Evolutionary conservation across 2,113 vertebrate genomes (phyloP), one percentile per base, ranked within the genome.

Genomic region (Strigops habroptila): DNA sequence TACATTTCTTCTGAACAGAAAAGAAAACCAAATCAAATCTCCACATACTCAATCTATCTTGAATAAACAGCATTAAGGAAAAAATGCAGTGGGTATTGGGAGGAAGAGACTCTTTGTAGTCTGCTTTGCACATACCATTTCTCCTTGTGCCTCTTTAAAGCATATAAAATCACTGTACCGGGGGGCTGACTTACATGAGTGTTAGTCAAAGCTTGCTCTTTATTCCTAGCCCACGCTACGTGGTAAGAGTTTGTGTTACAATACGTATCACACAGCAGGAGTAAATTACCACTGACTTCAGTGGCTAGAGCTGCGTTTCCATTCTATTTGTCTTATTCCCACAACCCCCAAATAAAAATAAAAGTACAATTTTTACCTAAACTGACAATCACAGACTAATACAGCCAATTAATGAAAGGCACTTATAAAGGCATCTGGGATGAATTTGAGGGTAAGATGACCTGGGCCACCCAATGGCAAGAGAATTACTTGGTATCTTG

Each of bases 1-100:
- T 97, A 92, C 76, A 92, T 97, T 97, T 98, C 96, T 95, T 91
- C 90, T 80, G 78, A 95, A 88, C n/a, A 93, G 91, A 94, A 92
- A 88, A 92, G 76, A 91, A 89, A 91, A 74, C 74, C 78, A 94
- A 88, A 89, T 77, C 92, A 93, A 95, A 97, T 49, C 86, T 83
- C 85, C 96, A 41, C 67, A 91, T 95, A 95, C 79, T 93, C 90
- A 93, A 94, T 97, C 80, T 75, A 92, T 95, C 92, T 91, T 87
- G 91, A 90, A 75, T 92, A 96, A 96, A 93, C 77, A 92, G 73
- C 71, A 88, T 53, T 64, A 86, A 83, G 73, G 64, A 59, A 86
- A 84, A 92, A 96, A 92, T 94, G 86, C 63, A 92, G 46, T 60
- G 82, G 59, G 60, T 91, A 69, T 9, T 52, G 88, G 65, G 64